Base-by-base conservation (phyloP, 2,797 vertebrate genomes). In the Semotilus atromaculatus region DNA sequence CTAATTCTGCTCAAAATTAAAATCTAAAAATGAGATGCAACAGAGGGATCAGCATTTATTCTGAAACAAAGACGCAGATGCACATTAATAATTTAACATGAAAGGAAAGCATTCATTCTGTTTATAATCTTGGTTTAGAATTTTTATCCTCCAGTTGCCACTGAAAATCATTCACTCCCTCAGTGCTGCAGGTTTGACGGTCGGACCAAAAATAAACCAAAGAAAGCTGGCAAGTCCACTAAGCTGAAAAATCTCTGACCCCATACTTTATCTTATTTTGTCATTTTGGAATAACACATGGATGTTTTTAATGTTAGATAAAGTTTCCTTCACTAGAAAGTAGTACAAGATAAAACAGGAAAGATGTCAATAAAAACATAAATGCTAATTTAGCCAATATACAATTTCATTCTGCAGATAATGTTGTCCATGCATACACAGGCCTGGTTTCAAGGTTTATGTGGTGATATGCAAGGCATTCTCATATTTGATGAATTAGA, bases 181-280 rank as follows among this genome's bases (percentile, higher is more conserved):
- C 64, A 11, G 82, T 51, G 26, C 21, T 51, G 77, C 78, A 60
- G 11, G 70, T 85, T 70, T 84, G 79, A 82, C 45, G 82, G 75
- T 38, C 36, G 2, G 67, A 82, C 78, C 48, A 84, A 81, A 81
- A 86, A 88, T 88, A 86, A 85, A 81, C 67, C 58, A 75, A 51
- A 67, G 31, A 40, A 80, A 86, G 40, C 67, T 84, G 86, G 60
- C 72, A 58, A 80, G 21, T 45, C 60, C 43, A 80, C 55, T 58
- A 64, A 23, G 34, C 62, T 80, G 75, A 72, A 80, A 84, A 48
- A 79, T 48, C 66, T 67, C 48, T 48, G 34, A 40, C 72, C 72
- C 29, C 7, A 31, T 68, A 34, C 23, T 43, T 74, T 14, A 62
- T 64, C 29, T 16, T 75, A 75, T 55, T 36, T 8, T 55, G 7